Evolutionary conservation across 1,140 invertebrate genomes (phyloP), one percentile per base, ranked within the genome.

Genomic region (Thrips palmi): DNA sequence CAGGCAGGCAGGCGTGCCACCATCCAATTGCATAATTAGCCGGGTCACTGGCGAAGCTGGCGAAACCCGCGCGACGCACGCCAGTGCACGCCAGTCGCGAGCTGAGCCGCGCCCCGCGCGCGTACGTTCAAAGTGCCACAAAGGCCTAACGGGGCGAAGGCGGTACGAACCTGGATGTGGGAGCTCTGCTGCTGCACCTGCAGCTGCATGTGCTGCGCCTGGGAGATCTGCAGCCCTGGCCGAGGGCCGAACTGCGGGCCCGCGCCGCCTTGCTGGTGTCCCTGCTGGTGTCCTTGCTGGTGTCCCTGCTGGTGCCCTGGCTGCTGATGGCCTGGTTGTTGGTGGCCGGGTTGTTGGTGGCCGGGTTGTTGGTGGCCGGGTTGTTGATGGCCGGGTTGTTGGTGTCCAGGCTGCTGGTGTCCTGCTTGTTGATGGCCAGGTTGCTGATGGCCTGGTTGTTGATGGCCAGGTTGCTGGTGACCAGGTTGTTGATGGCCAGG

Each of bases 161-260:
- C n/a, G n/a, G n/a, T n/a, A n/a, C n/a, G n/a, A n/a, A n/a, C n/a
- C n/a, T n/a, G n/a, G n/a, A n/a, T n/a, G n/a, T n/a, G n/a, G n/a
- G n/a, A n/a, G n/a, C n/a, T n/a, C 22, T 19, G 14, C 19, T 5
- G 14, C 19, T 19, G 33, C 33, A 19, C 10, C 54, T 63, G 62
- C 40, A 81, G 77, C 67, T 81, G 77, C 41, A 82, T 72, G 45
- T 63, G 58, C 3, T 68, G 70, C n/a, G 74, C 71, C 50, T 82
- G 81, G 41, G 66, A 72, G 41, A 85, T 77, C 53, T 87, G 81
- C 44, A 87, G 56, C 52, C 85, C 81, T 53, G 86, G 83, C 11
- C 79, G 78, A 56, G 85, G 82, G 49, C 77, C 80, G 58, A 86
- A 80, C 55, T 84, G 79, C 45, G 85, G 49, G 6, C 67, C 70